Conservation (phyloP, 2,888 invertebrate species). For the Cephalotes varians region DNA sequence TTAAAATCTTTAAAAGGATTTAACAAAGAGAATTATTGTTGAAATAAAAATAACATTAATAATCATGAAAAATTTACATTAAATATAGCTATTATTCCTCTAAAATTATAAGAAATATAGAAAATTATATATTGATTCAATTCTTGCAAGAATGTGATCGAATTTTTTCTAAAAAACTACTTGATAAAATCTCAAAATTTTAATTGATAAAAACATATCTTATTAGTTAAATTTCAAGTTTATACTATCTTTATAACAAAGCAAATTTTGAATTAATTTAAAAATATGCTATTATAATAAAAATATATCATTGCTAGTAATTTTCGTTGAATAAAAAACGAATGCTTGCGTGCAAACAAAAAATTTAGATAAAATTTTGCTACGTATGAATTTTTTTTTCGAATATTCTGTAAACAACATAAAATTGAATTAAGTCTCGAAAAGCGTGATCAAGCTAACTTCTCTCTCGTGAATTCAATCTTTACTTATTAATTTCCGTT, state of each 20-base stretch:
- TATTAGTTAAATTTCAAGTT: not conserved
- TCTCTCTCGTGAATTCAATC: not conserved
- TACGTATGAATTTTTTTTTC: not conserved
- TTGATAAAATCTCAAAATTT: too few species aligned
- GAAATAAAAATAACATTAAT: not conserved
- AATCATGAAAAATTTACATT: not conserved
- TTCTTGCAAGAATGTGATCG: not conserved
- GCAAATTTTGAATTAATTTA: not conserved
- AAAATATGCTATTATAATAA: not conserved
- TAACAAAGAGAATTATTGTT: not conserved
- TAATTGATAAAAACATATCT: not conserved
- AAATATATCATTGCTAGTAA: not conserved
- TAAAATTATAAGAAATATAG: not conserved
- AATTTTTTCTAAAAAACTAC: too few species aligned
- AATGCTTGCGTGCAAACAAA: not conserved
- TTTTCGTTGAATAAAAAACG: not conserved
- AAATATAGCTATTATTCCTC: not conserved
- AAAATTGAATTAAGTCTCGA: not conserved
- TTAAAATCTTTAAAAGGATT: not conserved
- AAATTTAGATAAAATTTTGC: conserved; percentile 2
- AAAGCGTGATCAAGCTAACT: not conserved
- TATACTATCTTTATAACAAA: not conserved
- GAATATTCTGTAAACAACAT: not conserved
- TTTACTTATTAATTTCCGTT: not conserved
- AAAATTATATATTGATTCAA: not conserved